These are phyloP conservation scores for Amphimallon solstitiale DNA, from an alignment of 2,888 invertebrate genomes.

Conservation along the genomic window DNA sequence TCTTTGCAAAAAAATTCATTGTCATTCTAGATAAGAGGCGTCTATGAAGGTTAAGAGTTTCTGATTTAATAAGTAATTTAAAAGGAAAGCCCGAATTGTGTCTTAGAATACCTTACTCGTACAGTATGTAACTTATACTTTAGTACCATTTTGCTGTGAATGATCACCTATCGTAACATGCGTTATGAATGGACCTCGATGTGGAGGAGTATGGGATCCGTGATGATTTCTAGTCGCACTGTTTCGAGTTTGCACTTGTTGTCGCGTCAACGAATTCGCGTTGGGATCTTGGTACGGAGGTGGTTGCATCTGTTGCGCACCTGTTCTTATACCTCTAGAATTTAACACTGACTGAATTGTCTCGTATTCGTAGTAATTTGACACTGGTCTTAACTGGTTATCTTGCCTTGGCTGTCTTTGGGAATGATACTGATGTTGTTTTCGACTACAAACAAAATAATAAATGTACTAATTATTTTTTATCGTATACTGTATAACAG, in stretches of 20 bases:
- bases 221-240: conserved; percentile 41
- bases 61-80: too few species aligned
- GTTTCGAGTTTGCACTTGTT: conserved; percentile 46
- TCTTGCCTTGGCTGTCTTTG: conserved; percentile 63
- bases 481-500: too few species aligned
- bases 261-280: conserved; percentile 55
- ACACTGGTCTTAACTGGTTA: conserved; percentile 73
- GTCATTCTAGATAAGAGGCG: too few species aligned
- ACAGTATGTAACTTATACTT: conserved; percentile 52
- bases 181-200: conserved; percentile 70
- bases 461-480: too few species aligned
- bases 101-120: not conserved
- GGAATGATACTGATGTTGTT: conserved; percentile 75
- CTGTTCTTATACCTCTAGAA: conserved; percentile 46
- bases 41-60: too few species aligned
- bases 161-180: conserved; percentile 71
- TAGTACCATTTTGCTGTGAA: conserved; percentile 59
- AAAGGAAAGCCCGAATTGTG: too few species aligned
- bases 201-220: conserved; percentile 38
- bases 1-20: too few species aligned
- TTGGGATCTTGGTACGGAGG: conserved; percentile 53
- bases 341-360: conserved; percentile 74
- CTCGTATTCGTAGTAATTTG: conserved; percentile 88
- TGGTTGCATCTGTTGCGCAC: conserved; percentile 43
- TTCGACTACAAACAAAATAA: conserved; percentile 64